A percentile compares a stretch with the other conserved stretches of the same genome.
phyloP scores from a whole-genome alignment of 2,113 vertebrate species.

The Syrrhaptes paradoxus region DNA sequence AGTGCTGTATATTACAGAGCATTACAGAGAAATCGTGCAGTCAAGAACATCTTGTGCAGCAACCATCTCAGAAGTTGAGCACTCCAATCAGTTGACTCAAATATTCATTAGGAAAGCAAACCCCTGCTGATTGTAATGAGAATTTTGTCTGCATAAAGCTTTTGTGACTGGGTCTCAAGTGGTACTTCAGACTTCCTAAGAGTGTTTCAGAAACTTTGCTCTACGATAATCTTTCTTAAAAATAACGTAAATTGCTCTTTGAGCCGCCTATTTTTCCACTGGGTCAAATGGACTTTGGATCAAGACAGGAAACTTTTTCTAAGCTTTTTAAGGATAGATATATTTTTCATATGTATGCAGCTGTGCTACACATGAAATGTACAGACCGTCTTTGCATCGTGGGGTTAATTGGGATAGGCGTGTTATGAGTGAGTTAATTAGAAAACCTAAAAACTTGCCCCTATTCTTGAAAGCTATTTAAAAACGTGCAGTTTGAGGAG shows the following conservation, averaged over 20 bases:
- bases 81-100: conserved; percentile 61
- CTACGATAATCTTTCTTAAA: conserved; percentile 21
- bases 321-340: background rate
- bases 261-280: background rate
- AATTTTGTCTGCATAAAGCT: conserved; percentile 47
- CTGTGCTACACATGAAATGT: background rate
- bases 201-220: conserved; percentile 27
- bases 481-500: too few species aligned
- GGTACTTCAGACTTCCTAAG: conserved; percentile 12
- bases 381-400: background rate
- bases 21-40: background rate
- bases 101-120: conserved; percentile 46
- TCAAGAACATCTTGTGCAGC: background rate
- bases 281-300: background rate
- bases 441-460: background rate
- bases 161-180: conserved; percentile 36
- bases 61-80: background rate
- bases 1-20: background rate
- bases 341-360: background rate
- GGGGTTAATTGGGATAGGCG: background rate
- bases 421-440: background rate
- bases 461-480: background rate
- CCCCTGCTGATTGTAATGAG: conserved; percentile 61
- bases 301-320: background rate
- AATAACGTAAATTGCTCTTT: conserved; percentile 27